Conservation (phyloP, 2,113 vertebrate species). For the Peromyscus polionotus region DNA sequence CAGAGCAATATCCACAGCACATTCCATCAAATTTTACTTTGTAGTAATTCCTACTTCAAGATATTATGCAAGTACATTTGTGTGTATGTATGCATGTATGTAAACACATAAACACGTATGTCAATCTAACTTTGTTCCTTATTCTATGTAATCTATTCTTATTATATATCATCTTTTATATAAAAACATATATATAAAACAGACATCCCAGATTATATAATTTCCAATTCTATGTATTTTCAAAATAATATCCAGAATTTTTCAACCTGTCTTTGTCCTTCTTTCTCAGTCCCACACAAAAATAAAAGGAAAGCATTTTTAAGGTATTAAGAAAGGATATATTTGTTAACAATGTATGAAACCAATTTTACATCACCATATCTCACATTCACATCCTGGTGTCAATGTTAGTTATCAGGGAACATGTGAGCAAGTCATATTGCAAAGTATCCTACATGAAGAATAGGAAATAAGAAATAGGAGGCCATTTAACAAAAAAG, state of each 20-base stretch:
- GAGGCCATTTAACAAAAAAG: neutral
- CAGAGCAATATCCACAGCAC: no score
- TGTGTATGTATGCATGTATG: neutral
- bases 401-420: neutral
- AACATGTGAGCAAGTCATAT: neutral
- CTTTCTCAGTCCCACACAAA: neutral
- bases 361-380: neutral
- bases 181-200: neutral
- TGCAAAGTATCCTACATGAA: neutral
- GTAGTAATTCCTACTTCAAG: neutral
- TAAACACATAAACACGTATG: neutral
- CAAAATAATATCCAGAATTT: neutral
- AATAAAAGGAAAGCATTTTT: neutral
- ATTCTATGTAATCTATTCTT: neutral
- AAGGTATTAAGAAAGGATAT: neutral
- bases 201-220: neutral
- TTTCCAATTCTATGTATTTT: conserved; percentile 3
- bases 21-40: neutral
- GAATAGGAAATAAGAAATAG: neutral
- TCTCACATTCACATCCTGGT: neutral
- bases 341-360: neutral
- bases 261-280: neutral
- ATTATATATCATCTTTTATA: neutral
- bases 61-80: neutral
- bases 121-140: neutral